Evolutionary conservation across 2,797 vertebrate species (phyloP), one percentile per base, ranked within the genome.

Genomic region (Siniperca obscura): DNA sequence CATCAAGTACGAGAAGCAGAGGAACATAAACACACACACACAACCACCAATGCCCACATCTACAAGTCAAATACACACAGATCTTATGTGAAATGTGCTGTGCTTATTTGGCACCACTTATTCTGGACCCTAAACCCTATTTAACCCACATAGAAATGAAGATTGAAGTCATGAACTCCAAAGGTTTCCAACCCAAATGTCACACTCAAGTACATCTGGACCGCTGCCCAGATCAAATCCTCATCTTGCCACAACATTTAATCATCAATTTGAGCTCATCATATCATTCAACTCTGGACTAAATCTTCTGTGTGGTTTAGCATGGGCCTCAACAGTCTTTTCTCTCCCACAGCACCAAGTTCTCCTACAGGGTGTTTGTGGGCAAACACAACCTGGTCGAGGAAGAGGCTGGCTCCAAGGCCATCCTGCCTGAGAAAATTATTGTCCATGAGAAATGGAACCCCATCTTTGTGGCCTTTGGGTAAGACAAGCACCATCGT

Each of bases 381-480:
- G 96, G 96, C 25, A 96, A 96, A 91, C 55, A 96, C 91, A 95
- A 95, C 91, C 94, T 96, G 91, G 53, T 94, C 7, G 84, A 87
- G 78, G 85, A 92, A 1, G 96, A 96, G 83, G 75, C 72, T 2
- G 91, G 84, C 46, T 92, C 96, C 82, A 75, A 90, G 85, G 93
- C 95, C 77, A 94, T 96, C 72, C 66, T 93, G 66, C 87, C 96
- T 0, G 95, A 95, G 89, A 95, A 93, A 90, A 93, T 96, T 40
- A 74, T 96, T 36, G 95, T 96, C 38, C 94, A 96, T 27, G 92
- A 95, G 92, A 95, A 94, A 86, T 96, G 96, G 96, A 95, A 95
- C 89, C 81, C 92, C 67, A 86, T 95, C 65, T 92, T 95, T 0
- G 95, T 96, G 70, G 86, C 94, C 70, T 17, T 96, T 0, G 96